phyloP scores from a whole-genome alignment of 2,113 vertebrate species.

The Corydoras maculifer region DNA sequence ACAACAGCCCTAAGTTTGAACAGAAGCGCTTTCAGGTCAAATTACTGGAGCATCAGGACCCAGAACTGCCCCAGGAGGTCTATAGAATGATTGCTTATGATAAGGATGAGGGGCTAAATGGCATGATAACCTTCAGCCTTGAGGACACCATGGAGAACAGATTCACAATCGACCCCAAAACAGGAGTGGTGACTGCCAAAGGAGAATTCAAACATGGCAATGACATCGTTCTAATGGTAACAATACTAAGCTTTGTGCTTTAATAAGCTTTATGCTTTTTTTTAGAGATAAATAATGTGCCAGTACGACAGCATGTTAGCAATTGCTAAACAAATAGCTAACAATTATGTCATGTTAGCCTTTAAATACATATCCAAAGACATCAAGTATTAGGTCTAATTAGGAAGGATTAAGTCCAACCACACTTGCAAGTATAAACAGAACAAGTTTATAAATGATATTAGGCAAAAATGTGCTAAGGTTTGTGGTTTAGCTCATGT shows the following conservation, averaged over 20 bases:
- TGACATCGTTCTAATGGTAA: slow-evolving; percentile 87
- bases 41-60: slow-evolving; percentile 64
- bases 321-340: too few species aligned
- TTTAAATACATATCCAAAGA: too few species aligned
- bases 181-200: slow-evolving; percentile 70
- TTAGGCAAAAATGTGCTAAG: too few species aligned
- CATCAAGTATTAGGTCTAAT: background rate
- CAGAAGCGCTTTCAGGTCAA: slow-evolving; percentile 85
- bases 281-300: too few species aligned
- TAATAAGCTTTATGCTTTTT: background rate
- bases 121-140: slow-evolving; percentile 77
- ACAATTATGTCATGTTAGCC: too few species aligned
- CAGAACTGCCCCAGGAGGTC: slow-evolving; percentile 47
- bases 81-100: slow-evolving; percentile 84
- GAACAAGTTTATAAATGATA: too few species aligned
- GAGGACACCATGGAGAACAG: slow-evolving; percentile 64
- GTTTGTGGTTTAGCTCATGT: too few species aligned
- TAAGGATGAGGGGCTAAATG: slow-evolving; percentile 76
- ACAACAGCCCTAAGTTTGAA: slow-evolving; percentile 80
- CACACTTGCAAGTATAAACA: too few species aligned
- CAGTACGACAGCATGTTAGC: too few species aligned
- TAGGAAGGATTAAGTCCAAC: background rate
- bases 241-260: background rate
- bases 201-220: slow-evolving; percentile 74
- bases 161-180: slow-evolving; percentile 73